Conservation (phyloP, 2,888 invertebrate species). For the Therioaphis trifolii region DNA sequence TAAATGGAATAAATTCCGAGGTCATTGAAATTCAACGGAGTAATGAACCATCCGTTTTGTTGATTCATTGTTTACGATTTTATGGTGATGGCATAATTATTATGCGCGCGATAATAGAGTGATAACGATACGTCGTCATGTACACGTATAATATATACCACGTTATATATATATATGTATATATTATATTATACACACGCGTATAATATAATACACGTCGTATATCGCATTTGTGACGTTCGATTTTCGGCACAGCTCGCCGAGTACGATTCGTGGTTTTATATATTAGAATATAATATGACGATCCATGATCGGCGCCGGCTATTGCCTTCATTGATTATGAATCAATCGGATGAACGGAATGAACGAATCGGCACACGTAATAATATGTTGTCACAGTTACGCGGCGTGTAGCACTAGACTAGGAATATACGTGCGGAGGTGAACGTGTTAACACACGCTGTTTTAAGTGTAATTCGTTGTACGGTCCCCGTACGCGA, state of each 20-base stretch:
- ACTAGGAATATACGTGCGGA: too few species aligned
- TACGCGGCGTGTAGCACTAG: too few species aligned
- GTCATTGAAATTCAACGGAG: conserved; percentile 45
- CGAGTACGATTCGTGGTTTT: neutral
- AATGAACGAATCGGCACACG: too few species aligned
- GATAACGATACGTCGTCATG: conserved; percentile 14
- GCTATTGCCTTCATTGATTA: too few species aligned
- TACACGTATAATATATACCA: neutral
- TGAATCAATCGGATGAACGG: too few species aligned
- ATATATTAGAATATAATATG: too few species aligned
- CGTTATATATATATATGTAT: neutral
- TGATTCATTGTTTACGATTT: conserved; percentile 40
- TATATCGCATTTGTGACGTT: neutral
- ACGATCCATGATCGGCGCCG: too few species aligned
- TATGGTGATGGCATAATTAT: conserved; percentile 40
- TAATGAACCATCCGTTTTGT: conserved; percentile 48
- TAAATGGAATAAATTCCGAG: conserved; percentile 31
- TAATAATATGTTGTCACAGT: too few species aligned
- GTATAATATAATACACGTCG: too few species aligned
- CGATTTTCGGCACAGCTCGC: too few species aligned
- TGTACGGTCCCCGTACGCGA: neutral
- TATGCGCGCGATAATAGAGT: conserved; percentile 11
- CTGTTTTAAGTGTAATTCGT: neutral
- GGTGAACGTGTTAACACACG: too few species aligned
- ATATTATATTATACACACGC: neutral